Conservation (phyloP, 2,797 vertebrate genomes). For the Dallia pectoralis region DNA sequence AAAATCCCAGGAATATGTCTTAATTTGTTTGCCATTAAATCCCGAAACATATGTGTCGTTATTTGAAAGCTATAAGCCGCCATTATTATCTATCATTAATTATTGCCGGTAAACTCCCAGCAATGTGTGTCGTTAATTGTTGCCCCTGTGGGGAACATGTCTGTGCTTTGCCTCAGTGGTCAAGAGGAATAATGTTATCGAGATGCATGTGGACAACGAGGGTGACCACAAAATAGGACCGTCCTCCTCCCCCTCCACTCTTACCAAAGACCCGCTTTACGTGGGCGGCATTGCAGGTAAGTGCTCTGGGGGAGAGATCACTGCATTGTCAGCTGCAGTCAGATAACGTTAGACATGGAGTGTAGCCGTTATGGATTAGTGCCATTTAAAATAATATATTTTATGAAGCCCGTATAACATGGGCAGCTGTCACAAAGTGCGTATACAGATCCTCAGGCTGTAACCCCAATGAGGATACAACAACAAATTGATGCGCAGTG, state of each 20-base stretch:
- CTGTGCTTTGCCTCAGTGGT: conserved; percentile 71
- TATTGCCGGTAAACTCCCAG: no score
- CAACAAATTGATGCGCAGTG: no score
- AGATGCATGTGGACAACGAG: conserved; percentile 80
- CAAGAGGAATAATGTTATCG: conserved; percentile 76
- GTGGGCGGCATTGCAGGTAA: conserved; percentile 89
- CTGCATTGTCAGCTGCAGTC: neutral
- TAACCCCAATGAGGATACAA: no score
- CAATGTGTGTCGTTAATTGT: neutral
- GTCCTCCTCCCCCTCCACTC: conserved; percentile 45
- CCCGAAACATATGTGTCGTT: no score
- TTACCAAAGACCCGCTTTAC: conserved; percentile 74
- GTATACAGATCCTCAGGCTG: no score
- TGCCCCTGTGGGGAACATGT: neutral
- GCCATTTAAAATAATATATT: neutral
- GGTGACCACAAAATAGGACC: conserved; percentile 75
- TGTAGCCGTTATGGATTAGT: neutral
- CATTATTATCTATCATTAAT: neutral
- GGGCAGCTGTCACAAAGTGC: no score
- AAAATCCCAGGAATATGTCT: neutral
- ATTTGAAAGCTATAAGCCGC: neutral
- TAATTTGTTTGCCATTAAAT: neutral
- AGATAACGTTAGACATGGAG: neutral
- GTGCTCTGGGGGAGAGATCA: conserved; percentile 4
- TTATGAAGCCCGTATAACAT: no score